These are phyloP conservation scores for Clarias laeviceps DNA, from an alignment of 2,797 vertebrate species.

Conservation along the genomic window DNA sequence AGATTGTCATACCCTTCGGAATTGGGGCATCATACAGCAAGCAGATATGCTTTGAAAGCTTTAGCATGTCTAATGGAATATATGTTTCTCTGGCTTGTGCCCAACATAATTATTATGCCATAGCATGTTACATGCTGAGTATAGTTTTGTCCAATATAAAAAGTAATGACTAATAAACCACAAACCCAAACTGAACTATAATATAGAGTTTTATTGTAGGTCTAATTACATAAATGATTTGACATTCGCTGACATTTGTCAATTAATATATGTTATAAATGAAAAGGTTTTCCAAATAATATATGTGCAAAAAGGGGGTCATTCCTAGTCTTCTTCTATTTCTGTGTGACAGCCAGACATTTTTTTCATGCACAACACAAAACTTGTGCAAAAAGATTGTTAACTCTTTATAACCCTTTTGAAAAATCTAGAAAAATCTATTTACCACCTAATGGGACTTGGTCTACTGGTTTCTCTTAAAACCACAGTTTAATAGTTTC, in stretches of 20 bases:
- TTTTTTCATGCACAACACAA: background rate
- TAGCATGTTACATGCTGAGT: background rate
- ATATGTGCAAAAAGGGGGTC: background rate
- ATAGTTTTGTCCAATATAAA: background rate
- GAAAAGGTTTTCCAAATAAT: background rate
- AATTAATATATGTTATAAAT: background rate
- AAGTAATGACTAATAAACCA: slow-evolving; percentile 14
- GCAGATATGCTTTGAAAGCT: background rate
- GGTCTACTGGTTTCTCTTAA: background rate
- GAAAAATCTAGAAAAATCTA: background rate
- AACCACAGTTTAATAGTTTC: background rate
- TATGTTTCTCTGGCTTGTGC: background rate
- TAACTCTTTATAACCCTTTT: background rate
- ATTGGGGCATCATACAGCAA: background rate
- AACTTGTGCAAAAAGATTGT: background rate
- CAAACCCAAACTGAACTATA: slow-evolving; percentile 14
- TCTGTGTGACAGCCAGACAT: background rate
- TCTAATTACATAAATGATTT: slow-evolving; percentile 1
- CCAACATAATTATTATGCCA: slow-evolving; percentile 24
- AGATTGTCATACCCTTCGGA: background rate
- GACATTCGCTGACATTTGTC: background rate
- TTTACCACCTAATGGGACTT: background rate
- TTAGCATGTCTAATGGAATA: background rate
- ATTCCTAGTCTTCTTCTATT: background rate
- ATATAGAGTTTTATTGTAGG: background rate